Conservation (phyloP, 2,113 vertebrate genomes). For the Ailurus styani region DNA sequence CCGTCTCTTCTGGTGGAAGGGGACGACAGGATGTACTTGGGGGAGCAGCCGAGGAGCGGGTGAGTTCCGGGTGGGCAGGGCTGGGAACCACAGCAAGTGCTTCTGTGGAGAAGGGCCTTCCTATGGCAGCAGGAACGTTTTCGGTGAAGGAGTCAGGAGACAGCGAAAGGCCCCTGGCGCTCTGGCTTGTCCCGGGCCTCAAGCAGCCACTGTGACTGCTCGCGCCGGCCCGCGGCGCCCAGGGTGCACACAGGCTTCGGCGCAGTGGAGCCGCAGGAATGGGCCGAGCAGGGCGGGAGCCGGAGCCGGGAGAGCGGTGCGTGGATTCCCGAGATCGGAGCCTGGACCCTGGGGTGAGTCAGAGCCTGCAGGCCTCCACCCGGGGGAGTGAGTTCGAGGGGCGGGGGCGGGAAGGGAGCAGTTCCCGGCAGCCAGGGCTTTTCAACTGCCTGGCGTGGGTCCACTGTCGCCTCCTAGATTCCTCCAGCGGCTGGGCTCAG, state of each 20-base stretch:
- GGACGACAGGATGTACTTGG: not conserved
- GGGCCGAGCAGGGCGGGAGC: not conserved
- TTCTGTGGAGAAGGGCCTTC: not conserved
- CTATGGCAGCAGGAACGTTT: not conserved
- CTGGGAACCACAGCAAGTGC: not conserved
- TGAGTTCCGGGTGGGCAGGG: not conserved
- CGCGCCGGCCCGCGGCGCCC: accelerated
- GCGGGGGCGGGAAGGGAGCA: not conserved
- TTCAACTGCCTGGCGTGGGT: too few species aligned
- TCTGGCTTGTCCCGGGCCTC: not conserved
- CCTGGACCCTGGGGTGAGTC: not conserved
- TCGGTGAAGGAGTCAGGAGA: not conserved
- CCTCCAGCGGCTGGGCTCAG: not conserved
- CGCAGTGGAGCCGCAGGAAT: not conserved
- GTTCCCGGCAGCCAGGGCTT: not conserved
- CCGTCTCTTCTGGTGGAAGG: not conserved
- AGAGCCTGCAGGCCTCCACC: not conserved
- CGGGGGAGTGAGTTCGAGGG: not conserved
- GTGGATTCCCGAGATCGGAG: not conserved
- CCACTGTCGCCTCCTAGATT: not conserved
- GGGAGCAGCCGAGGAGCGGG: not conserved
- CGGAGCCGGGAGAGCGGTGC: not conserved
- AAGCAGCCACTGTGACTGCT: not conserved
- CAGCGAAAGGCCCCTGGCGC: not conserved
- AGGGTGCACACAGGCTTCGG: not conserved